phyloP scores from a whole-genome alignment of 2,797 vertebrate genomes.

The Novumbra hubbsi region DNA sequence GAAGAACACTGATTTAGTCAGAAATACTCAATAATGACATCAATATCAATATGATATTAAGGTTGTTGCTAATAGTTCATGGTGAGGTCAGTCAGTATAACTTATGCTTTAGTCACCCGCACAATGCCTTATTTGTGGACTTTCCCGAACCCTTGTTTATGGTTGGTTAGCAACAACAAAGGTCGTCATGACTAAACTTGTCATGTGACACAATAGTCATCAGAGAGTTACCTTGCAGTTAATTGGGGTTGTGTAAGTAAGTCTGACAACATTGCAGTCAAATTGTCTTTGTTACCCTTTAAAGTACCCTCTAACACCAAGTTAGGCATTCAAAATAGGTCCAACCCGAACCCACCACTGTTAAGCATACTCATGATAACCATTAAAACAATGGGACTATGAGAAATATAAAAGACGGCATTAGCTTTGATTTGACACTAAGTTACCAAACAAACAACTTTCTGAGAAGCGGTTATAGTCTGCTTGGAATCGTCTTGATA shows the following conservation, averaged over 20 bases:
- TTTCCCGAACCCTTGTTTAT: conserved; percentile 39
- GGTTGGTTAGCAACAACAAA: conserved; percentile 36
- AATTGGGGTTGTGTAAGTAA: conserved; percentile 2
- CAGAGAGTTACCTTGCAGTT: conserved; percentile 35
- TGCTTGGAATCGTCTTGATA: no score
- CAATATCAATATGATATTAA: background rate
- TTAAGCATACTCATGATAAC: no score
- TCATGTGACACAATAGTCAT: conserved; percentile 59
- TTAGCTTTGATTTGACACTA: no score
- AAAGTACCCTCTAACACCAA: no score
- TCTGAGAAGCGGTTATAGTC: no score
- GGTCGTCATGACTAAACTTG: conserved; percentile 51
- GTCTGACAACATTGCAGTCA: background rate
- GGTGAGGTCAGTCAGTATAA: background rate
- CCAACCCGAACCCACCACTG: no score
- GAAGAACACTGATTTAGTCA: background rate
- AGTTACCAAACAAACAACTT: no score
- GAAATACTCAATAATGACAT: background rate
- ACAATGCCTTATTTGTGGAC: background rate
- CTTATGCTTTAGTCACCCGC: conserved; percentile 3
- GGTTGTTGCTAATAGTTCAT: background rate
- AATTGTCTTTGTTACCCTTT: background rate
- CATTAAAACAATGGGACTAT: no score
- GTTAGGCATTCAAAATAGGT: no score
- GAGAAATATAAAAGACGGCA: no score